Percentiles rank a stretch among this genome's conserved stretches.
Conservation (phyloP, 1,140 invertebrate species). For the Aporrectodea caliginosa region DNA sequence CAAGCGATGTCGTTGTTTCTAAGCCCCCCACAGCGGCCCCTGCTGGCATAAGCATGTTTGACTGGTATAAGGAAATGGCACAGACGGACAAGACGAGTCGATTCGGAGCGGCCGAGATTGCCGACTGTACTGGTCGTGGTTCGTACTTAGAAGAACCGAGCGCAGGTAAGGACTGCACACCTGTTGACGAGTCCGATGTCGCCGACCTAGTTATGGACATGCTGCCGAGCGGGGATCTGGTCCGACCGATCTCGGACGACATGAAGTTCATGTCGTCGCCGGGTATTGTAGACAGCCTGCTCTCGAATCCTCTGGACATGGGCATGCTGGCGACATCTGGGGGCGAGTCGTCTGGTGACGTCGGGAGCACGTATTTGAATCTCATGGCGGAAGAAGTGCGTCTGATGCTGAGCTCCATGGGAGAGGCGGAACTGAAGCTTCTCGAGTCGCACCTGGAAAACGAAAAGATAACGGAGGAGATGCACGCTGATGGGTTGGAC, state of each 20-base stretch:
- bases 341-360: not conserved
- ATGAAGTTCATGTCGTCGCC: not conserved
- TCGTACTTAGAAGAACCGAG: not conserved
- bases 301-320: not conserved
- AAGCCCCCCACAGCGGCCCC: not conserved
- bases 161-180: not conserved
- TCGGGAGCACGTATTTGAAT: not conserved
- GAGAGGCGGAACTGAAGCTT: conserved; percentile 21
- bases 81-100: conserved; percentile 25
- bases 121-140: not conserved
- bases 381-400: conserved; percentile 24
- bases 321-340: not conserved
- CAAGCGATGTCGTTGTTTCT: not conserved
- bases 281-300: not conserved
- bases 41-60: conserved; percentile 17
- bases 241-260: not conserved
- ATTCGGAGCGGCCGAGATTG: conserved; percentile 17
- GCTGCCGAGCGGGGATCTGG: conserved; percentile 6
- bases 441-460: conserved; percentile 1
- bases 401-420: conserved; percentile 24
- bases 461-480: not conserved
- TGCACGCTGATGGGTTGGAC: not conserved
- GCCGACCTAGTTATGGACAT: conserved; percentile 31
- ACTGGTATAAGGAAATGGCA: conserved; percentile 33
- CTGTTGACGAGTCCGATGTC: conserved; percentile 29